Conservation (phyloP, 2,113 vertebrate species). For the Hiodon tergisus region DNA sequence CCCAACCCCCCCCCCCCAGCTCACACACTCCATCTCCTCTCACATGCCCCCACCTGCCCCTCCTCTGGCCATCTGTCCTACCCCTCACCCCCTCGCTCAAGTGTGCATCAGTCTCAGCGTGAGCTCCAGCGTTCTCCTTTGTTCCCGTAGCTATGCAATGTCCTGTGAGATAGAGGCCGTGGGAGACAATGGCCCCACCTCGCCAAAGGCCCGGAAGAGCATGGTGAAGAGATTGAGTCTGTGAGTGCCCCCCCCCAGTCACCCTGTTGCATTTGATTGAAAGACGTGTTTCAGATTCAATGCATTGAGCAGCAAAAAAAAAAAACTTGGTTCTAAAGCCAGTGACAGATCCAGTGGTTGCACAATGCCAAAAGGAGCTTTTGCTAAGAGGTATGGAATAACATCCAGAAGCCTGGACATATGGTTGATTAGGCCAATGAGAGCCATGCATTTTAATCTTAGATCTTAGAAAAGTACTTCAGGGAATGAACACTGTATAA, state of each 20-base stretch:
- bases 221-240: constrained; percentile 93
- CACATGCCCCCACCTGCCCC: not conserved
- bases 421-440: too few relatives aligned
- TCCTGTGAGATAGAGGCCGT: constrained; percentile 80
- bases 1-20: not conserved
- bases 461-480: too few relatives aligned
- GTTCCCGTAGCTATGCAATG: constrained; percentile 69
- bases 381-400: too few relatives aligned
- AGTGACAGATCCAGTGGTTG: too few relatives aligned
- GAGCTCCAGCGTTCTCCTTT: constrained; percentile 8
- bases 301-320: too few relatives aligned
- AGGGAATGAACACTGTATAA: too few relatives aligned
- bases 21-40: constrained; percentile 12
- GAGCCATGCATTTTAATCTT: too few relatives aligned
- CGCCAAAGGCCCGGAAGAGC: constrained; percentile 80
- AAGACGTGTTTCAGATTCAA: too few relatives aligned
- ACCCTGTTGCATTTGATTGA: too few relatives aligned
- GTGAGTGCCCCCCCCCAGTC: constrained; percentile 63
- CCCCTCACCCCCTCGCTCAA: not conserved
- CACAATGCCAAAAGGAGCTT: too few relatives aligned
- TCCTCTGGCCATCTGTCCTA: not conserved
- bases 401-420: too few relatives aligned
- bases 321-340: too few relatives aligned
- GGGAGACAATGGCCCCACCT: constrained; percentile 70
- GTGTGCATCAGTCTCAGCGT: not conserved